Percentiles rank a stretch among this genome's conserved stretches.
These are phyloP conservation scores for Python bivittatus DNA, from an alignment of 2,113 vertebrate genomes.

Conservation along the genomic window DNA sequence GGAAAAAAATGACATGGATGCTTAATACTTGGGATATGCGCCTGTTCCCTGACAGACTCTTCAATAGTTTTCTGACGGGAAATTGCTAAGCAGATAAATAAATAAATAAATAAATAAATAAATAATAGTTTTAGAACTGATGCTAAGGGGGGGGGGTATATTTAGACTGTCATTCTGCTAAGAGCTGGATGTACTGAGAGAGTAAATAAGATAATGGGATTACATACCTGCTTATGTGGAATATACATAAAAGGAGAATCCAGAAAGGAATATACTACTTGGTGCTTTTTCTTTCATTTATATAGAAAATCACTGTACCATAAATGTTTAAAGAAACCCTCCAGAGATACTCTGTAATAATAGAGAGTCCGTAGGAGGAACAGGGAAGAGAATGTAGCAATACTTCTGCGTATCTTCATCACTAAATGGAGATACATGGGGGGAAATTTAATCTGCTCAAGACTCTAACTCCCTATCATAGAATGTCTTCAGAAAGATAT, in stretches of 20 bases:
- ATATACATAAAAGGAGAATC: conserved; percentile 22
- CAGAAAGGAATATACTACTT: not conserved
- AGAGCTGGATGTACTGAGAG: conserved; percentile 30
- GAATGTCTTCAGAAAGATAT: conserved; percentile 64
- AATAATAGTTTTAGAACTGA: not conserved
- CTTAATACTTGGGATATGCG: not conserved
- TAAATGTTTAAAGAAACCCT: conserved; percentile 22
- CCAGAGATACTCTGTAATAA: conserved; percentile 21
- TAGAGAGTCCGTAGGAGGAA: not conserved
- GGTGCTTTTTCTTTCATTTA: not conserved
- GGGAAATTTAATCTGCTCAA: conserved; percentile 67
- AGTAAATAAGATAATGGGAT: conserved; percentile 52
- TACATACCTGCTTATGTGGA: conserved; percentile 36
- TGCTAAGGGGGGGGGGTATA: not conserved
- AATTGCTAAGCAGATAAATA: not conserved
- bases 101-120: not conserved
- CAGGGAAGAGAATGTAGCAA: not conserved
- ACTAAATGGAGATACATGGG: conserved; percentile 38
- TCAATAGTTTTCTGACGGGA: not conserved
- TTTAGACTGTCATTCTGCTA: conserved; percentile 40
- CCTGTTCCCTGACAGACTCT: not conserved
- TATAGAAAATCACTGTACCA: not conserved
- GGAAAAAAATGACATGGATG: too few species aligned
- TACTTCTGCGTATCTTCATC: conserved; percentile 22
- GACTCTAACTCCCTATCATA: conserved; percentile 67